phyloP scores from a whole-genome alignment of 2,888 invertebrate species.

The Enchytraeus crypticus region DNA sequence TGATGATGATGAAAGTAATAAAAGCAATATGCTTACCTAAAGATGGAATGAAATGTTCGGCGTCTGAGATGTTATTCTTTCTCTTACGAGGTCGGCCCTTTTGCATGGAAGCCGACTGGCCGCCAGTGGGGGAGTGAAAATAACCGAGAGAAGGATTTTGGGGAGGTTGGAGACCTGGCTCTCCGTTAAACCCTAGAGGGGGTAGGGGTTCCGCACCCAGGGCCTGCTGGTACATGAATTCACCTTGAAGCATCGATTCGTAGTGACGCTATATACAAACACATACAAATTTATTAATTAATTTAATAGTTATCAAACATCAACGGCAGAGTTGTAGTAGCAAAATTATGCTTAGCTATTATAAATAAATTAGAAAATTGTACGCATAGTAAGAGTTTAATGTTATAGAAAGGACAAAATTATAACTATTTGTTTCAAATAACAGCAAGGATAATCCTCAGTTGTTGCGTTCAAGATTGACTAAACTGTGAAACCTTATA shows the following conservation, averaged over 20 bases:
- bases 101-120: constrained; percentile 6
- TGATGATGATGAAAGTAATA: background rate
- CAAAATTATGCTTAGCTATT: no score
- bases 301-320: no score
- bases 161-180: background rate
- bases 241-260: constrained; percentile 8
- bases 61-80: constrained; percentile 10
- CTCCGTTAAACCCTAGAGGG: background rate
- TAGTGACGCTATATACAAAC: constrained; percentile 1
- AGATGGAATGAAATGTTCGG: constrained; percentile 11
- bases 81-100: constrained; percentile 23
- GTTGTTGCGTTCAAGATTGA: no score
- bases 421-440: background rate
- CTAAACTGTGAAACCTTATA: no score
- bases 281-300: background rate
- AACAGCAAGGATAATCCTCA: no score
- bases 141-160: background rate
- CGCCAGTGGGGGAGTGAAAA: constrained; percentile 3
- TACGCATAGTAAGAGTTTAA: background rate
- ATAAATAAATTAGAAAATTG: background rate
- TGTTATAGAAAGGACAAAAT: background rate
- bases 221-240: constrained; percentile 7
- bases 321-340: no score
- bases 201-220: background rate
- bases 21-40: constrained; percentile 4